Base-by-base conservation (phyloP, 2,888 invertebrate species). In the Teinopalpus imperialis region DNA sequence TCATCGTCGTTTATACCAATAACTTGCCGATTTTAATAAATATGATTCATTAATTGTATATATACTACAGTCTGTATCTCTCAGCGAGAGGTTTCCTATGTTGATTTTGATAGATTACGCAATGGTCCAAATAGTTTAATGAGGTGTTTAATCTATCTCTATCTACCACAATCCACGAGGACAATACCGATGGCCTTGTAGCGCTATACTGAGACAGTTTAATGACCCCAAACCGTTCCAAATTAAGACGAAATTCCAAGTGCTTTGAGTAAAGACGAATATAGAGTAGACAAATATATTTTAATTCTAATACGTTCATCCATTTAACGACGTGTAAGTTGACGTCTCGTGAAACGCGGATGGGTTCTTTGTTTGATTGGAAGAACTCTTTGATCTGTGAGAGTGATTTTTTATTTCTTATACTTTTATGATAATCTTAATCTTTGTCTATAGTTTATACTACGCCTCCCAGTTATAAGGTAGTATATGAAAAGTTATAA, bases 131-230 rank as follows among this genome's bases (percentile, higher is more conserved):
- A 29, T 27, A 35, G 35, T 29, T 29, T 31, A 35, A 24, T 12
- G n/a, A n/a, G n/a, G n/a, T n/a, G n/a, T n/a, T n/a, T n/a, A 37
- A 4, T 21, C 30, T 44, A 30, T 24, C 48, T 56, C 57, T 36
- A 54, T 52, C 43, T 41, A 55, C 66, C 31, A 52, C 30, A 10
- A 18, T 53, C 56, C 46, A 52, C 43, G 66, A 66, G 66, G 71
- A 74, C 71, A 74, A 66, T 72, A 71, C 65, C 56, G 60, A 62
- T 68, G 78, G 76, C 79, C 77, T 79, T 79, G 77, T 61, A 56
- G 55, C 46, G 55, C 62, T 69, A 64, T 58, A 67, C 59, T 54
- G 58, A 58, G 57, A 54, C 60, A 60, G 78, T 64, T 72, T 74
- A 69, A 31, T 60, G 75, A 69, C 64, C 77, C 48, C 53, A 42